Evolutionary conservation across 2,888 invertebrate genomes (phyloP), one percentile per base, ranked within the genome.

Genomic region (Punctoribates punctum): DNA sequence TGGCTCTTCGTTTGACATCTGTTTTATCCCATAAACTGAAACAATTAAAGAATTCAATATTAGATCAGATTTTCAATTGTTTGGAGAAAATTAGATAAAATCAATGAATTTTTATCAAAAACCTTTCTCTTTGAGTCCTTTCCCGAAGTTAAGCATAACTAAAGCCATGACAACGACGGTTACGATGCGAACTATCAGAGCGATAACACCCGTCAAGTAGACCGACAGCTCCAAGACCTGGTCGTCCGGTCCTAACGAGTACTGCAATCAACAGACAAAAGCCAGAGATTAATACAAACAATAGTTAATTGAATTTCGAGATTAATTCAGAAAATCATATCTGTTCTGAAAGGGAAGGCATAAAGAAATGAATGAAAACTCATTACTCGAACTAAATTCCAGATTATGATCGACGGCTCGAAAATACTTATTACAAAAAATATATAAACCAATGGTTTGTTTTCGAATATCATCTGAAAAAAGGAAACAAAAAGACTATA

Each of bases 401-500:
- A 82, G 13, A 81, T 78, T 20, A 82, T 79, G 74, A 82, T 82
- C 20, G 78, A 80, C 67, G 82, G 81, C 73, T 82, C 81, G 5
- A 79, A 75, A 6, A 82, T 77, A 76, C 82, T 80, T 6, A 81
- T 75, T 0, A 79, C 70, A 27, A 80, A 80, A 74, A 81, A 82
- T 5, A 80, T 27, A 62, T 79, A 74, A 29, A 80, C 79, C 25
- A 81, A 72, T 11, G 78, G 51, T 62, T 78, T 81, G 60, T 79
- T 81, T 77, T 83, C 83, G 34, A 77, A 76, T 11, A 82, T 80
- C 72, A 82, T 81, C 83, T 83, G 79, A 34, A 81, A 79, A 6
- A 46, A 17, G 1, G 4, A 25, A 25, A 25, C 5, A 60, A 11
- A 13, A 27, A 34, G 34, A 34, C 27, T 3, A 20, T 23, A 6